These are phyloP conservation scores for Odontophorus gujanensis DNA, from an alignment of 2,113 vertebrate species.

Conservation along the genomic window DNA sequence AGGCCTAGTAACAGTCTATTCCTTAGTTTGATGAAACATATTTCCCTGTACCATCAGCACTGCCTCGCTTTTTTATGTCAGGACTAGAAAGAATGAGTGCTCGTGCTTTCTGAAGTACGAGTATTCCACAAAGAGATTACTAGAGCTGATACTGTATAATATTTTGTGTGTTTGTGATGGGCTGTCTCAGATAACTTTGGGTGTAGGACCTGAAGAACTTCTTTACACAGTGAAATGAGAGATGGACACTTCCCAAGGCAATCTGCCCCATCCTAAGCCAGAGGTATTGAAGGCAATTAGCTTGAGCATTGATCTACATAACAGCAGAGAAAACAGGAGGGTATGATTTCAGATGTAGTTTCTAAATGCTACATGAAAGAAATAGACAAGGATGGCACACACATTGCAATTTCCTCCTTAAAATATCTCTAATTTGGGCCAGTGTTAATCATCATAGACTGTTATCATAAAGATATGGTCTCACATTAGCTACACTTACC, in stretches of 20 bases:
- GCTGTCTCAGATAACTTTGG: background rate
- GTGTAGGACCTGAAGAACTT: background rate
- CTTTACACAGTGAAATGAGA: background rate
- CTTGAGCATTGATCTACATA: background rate
- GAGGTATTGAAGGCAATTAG: slow-evolving; percentile 31
- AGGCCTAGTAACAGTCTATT: background rate
- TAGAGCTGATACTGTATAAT: background rate
- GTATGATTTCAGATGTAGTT: slow-evolving; percentile 14
- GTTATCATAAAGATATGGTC: background rate
- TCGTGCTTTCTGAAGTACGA: background rate
- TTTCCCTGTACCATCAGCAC: background rate
- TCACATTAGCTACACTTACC: background rate
- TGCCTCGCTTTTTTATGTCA: too few species aligned
- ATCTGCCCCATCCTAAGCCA: background rate
- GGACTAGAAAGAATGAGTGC: background rate
- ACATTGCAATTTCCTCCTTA: background rate
- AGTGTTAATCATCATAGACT: background rate
- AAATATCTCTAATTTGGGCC: background rate
- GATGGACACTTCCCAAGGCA: slow-evolving; percentile 21
- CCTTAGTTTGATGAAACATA: background rate
- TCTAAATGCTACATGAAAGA: background rate
- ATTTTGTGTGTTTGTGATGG: background rate
- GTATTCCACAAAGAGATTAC: background rate
- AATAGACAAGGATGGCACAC: background rate
- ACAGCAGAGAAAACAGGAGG: slow-evolving; percentile 5